phyloP scores from a whole-genome alignment of 2,888 invertebrate species.

The Ceratothoa steindachneri region DNA sequence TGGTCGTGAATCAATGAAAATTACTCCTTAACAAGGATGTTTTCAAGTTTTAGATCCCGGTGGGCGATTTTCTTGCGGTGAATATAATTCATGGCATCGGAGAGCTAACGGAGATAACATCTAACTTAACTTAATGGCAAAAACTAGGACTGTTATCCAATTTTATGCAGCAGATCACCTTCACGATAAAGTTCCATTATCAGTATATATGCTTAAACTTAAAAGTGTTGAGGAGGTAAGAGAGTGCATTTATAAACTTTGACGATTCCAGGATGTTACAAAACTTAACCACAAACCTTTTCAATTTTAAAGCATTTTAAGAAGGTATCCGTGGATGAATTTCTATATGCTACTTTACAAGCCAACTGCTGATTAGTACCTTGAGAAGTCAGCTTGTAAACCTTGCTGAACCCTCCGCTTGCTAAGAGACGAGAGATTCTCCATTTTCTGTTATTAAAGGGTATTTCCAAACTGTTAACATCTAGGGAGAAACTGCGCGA shows the following conservation, averaged over 20 bases:
- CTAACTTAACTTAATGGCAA: not conserved
- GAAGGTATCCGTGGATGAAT: conserved; percentile 8
- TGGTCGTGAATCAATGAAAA: conserved; percentile 15
- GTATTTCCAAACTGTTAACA: conserved; percentile 5
- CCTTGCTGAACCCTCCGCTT: conserved; percentile 18
- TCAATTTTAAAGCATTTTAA: conserved; percentile 23
- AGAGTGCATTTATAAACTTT: conserved; percentile 6
- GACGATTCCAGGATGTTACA: conserved; percentile 17
- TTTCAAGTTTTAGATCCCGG: conserved; percentile 22
- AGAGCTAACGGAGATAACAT: conserved; percentile 5
- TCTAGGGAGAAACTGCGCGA: not conserved
- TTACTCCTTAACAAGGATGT: conserved; percentile 13
- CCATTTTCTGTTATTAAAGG: conserved; percentile 6
- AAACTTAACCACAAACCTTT: conserved; percentile 5
- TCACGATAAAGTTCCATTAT: conserved; percentile 18
- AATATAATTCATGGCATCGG: conserved; percentile 17
- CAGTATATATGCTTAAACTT: conserved; percentile 8
- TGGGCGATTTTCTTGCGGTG: conserved; percentile 20
- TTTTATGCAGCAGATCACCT: conserved; percentile 16
- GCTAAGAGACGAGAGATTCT: conserved; percentile 11
- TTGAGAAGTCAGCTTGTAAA: conserved; percentile 5
- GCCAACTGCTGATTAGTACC: not conserved
- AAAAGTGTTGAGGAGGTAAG: not conserved
- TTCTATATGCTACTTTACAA: conserved; percentile 18
- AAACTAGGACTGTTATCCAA: not conserved